phyloP scores from a whole-genome alignment of 2,888 invertebrate species.

The Drosophila algonquin region DNA sequence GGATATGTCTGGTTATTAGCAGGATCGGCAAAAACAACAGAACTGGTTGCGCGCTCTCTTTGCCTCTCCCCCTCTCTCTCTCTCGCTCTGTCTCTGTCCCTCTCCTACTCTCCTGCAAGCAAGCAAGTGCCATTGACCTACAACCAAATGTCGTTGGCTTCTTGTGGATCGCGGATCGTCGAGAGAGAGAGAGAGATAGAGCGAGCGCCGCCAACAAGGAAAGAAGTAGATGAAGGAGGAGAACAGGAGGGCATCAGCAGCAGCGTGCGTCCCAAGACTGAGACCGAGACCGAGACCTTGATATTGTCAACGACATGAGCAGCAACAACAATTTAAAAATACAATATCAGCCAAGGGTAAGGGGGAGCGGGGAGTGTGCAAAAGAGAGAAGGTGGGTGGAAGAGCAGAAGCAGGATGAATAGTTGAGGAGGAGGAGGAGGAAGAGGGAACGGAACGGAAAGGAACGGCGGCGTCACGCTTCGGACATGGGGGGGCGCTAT shows the following conservation, averaged over 20 bases:
- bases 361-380: neutral
- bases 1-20: conserved; percentile 38
- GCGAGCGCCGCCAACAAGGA: conserved; percentile 5
- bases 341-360: conserved; percentile 36
- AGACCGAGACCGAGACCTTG: conserved; percentile 56
- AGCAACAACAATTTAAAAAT: conserved; percentile 52
- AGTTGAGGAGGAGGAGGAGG: neutral
- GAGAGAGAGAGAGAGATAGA: conserved; percentile 4
- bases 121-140: conserved; percentile 71
- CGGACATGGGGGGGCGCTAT: conserved; percentile 54
- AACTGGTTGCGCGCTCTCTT: conserved; percentile 37
- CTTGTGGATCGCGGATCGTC: conserved; percentile 30
- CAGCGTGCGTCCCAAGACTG: neutral
- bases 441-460: neutral
- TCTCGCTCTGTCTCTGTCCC: conserved; percentile 8
- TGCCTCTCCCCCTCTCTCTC: neutral
- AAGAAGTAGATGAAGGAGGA: neutral
- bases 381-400: conserved; percentile 3
- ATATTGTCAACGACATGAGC: conserved; percentile 71
- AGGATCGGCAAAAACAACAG: conserved; percentile 34
- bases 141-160: conserved; percentile 72
- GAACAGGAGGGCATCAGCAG: neutral
- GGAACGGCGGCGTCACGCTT: conserved; percentile 50
- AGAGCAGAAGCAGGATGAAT: conserved; percentile 4
- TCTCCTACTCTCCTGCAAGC: neutral